A percentile compares a stretch with the other conserved stretches of the same genome.
Conservation (phyloP, 2,797 vertebrate genomes). For the Enteromius unitaeniatus region DNA sequence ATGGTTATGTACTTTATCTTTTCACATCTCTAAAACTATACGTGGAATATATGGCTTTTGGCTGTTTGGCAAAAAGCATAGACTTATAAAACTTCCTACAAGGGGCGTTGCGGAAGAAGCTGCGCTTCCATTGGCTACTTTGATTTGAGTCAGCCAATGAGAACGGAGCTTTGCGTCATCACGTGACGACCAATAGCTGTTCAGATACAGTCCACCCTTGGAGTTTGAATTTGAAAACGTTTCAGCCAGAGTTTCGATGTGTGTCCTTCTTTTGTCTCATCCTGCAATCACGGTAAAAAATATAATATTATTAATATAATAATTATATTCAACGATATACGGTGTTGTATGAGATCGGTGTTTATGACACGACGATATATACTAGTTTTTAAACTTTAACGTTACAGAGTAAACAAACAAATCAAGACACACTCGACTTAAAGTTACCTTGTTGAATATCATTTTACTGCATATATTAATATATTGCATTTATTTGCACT, state of each 20-base stretch:
- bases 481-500: neutral
- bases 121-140: constrained; percentile 13
- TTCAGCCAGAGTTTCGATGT: neutral
- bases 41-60: neutral
- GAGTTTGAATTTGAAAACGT: constrained; percentile 43
- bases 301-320: neutral
- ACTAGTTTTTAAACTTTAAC: neutral
- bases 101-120: neutral
- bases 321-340: neutral
- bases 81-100: neutral
- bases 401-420: constrained; percentile 4
- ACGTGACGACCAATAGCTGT: neutral
- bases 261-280: neutral
- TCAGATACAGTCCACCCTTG: neutral
- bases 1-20: neutral
- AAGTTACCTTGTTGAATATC: neutral
- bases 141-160: neutral
- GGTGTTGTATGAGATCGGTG: neutral
- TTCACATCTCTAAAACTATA: neutral
- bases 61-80: too few species aligned
- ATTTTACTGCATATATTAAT: neutral
- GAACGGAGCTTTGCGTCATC: neutral
- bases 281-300: constrained; percentile 32
- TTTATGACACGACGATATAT: neutral
- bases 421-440: neutral